phyloP scores from a whole-genome alignment of 92 coral and sea anemone species.

The Umimayanthus chanpuru region DNA sequence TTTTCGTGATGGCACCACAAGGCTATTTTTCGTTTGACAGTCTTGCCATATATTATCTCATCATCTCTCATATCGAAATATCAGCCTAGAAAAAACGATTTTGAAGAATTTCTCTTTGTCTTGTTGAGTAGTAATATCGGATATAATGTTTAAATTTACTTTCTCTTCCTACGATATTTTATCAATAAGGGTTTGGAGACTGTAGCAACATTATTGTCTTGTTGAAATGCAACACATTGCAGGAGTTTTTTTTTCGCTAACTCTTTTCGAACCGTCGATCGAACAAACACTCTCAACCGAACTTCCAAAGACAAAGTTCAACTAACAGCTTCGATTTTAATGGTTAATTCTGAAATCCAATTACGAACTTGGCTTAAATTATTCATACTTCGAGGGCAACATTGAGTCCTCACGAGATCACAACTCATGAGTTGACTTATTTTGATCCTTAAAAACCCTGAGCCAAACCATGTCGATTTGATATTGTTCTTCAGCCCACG shows the following conservation, averaged over 20 bases:
- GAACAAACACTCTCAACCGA: too few species aligned
- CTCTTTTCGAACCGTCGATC: not conserved
- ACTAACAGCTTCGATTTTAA: conserved; percentile 8
- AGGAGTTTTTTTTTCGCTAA: not conserved
- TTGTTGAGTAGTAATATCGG: not conserved
- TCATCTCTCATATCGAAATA: conserved; percentile 11
- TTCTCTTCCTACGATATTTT: not conserved
- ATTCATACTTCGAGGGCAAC: conserved; percentile 26
- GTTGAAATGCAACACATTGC: not conserved
- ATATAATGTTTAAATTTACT: not conserved
- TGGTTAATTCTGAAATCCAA: conserved; percentile 23
- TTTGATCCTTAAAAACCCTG: not conserved
- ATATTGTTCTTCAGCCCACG: conserved; percentile 39
- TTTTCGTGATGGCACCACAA: conserved; percentile 6
- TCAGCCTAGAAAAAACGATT: not conserved
- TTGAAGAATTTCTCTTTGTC: conserved; percentile 8
- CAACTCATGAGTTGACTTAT: not conserved
- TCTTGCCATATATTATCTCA: conserved; percentile 6
- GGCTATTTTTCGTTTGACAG: not conserved
- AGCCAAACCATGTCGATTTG: not conserved
- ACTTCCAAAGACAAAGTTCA: not conserved
- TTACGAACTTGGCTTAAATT: conserved; percentile 23
- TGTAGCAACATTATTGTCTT: not conserved
- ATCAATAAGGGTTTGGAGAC: conserved; percentile 4
- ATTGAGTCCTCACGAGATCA: not conserved